A percentile compares a stretch with the other conserved stretches of the same genome.
phyloP scores from a whole-genome alignment of 2,113 vertebrate genomes.

The Pteruthius melanotis region DNA sequence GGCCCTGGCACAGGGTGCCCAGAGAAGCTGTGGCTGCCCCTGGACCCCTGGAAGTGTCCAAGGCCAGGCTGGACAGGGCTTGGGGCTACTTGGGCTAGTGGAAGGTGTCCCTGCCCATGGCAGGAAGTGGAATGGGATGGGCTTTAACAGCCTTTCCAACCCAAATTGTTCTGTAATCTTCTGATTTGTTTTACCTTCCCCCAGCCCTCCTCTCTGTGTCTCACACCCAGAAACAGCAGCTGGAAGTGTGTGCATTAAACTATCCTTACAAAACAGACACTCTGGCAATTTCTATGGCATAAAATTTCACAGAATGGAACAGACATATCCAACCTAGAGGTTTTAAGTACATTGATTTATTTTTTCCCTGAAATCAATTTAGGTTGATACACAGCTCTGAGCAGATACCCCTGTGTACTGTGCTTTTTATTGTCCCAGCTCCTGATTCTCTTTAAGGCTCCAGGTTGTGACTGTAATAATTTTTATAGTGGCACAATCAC shows the following conservation, averaged over 20 bases:
- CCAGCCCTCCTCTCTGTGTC: accelerated
- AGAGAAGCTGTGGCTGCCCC: background rate
- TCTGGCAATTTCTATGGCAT: background rate
- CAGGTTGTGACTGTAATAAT: background rate
- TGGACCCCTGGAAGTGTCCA: background rate
- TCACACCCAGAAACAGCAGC: background rate
- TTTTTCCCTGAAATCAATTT: background rate
- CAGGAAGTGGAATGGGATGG: accelerated
- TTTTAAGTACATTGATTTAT: background rate
- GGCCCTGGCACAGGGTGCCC: background rate
- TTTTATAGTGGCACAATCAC: background rate
- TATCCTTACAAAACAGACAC: background rate
- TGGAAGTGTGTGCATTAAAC: background rate
- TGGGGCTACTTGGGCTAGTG: accelerated
- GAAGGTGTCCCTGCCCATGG: background rate
- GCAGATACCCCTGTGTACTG: background rate
- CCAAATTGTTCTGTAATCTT: background rate
- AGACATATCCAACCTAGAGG: accelerated
- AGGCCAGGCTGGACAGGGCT: accelerated
- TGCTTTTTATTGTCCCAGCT: background rate
- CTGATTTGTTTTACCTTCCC: background rate
- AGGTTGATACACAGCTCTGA: background rate
- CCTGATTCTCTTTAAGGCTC: background rate
- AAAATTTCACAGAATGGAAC: background rate
- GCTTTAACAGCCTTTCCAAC: background rate